phyloP scores from a whole-genome alignment of 2,888 invertebrate genomes.

The Drosophila nr. perissopoda region DNA sequence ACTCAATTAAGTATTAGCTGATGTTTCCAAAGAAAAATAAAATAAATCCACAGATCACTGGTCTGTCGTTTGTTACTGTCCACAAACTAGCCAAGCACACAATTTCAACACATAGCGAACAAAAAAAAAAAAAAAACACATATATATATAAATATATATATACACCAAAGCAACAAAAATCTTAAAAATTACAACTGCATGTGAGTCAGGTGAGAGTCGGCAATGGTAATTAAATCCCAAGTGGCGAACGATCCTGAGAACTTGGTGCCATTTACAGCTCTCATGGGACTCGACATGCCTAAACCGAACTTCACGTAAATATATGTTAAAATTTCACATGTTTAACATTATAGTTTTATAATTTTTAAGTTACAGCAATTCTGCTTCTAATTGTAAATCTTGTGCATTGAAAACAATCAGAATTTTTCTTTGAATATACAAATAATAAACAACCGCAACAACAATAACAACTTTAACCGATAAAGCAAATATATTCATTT shows the following conservation, averaged over 20 bases:
- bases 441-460: slow-evolving; percentile 45
- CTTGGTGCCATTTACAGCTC: not conserved
- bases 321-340: slow-evolving; percentile 48
- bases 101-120: slow-evolving; percentile 62
- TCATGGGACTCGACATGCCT: slow-evolving; percentile 28
- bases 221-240: slow-evolving; percentile 8
- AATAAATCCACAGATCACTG: slow-evolving; percentile 27
- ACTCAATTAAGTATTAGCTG: slow-evolving; percentile 46
- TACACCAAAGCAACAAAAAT: slow-evolving; percentile 53
- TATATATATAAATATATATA: not conserved
- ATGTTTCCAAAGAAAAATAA: slow-evolving; percentile 21
- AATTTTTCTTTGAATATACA: slow-evolving; percentile 84
- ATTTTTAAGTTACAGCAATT: slow-evolving; percentile 85
- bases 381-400: slow-evolving; percentile 85
- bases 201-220: slow-evolving; percentile 26
- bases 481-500: slow-evolving; percentile 28
- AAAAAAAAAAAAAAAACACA: slow-evolving; percentile 24
- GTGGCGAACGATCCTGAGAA: not conserved
- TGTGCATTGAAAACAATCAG: slow-evolving; percentile 85
- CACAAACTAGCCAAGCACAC: slow-evolving; percentile 77
- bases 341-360: slow-evolving; percentile 63
- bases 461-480: slow-evolving; percentile 29
- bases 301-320: slow-evolving; percentile 47
- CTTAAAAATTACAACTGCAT: slow-evolving; percentile 73
- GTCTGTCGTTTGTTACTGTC: slow-evolving; percentile 68